phyloP scores from a whole-genome alignment of 2,797 vertebrate genomes.

The Melanotaenia parkinsoni region DNA sequence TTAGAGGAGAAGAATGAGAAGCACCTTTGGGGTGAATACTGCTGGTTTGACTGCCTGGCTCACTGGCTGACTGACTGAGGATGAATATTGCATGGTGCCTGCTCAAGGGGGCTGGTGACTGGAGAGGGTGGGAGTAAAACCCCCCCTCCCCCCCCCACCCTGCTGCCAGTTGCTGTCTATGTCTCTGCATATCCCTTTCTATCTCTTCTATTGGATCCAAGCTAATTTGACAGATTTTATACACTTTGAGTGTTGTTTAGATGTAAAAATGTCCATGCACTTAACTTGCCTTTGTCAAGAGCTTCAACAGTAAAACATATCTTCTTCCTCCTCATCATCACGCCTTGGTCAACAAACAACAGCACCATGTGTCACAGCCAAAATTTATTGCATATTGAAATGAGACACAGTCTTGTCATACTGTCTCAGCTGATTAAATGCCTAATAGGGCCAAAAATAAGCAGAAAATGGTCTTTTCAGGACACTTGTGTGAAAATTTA shows the following conservation, averaged over 20 bases:
- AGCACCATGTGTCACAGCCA: not conserved
- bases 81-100: conserved; percentile 83
- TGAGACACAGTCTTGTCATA: not conserved
- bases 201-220: conserved; percentile 36
- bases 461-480: not conserved
- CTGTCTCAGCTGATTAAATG: not conserved
- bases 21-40: conserved; percentile 76
- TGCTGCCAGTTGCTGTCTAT: conserved; percentile 50
- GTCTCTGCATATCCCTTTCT: conserved; percentile 45
- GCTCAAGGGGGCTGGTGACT: conserved; percentile 77
- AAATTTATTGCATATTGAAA: not conserved
- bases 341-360: not conserved
- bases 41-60: conserved; percentile 67
- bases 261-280: conserved; percentile 1
- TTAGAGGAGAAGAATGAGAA: conserved; percentile 64
- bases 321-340: conserved; percentile 6
- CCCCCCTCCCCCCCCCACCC: conserved; percentile 34
- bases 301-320: not conserved
- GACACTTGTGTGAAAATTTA: not conserved
- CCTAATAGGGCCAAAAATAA: not conserved
- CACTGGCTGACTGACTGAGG: conserved; percentile 66
- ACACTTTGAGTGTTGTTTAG: conserved; percentile 17
- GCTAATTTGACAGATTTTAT: conserved; percentile 25
- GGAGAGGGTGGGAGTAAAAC: conserved; percentile 65
- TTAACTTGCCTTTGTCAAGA: conserved; percentile 2